A percentile compares a stretch with the other conserved stretches of the same genome.
Evolutionary conservation across 1,140 invertebrate species (phyloP).

Genomic region (Apocrypta bakeri): DNA sequence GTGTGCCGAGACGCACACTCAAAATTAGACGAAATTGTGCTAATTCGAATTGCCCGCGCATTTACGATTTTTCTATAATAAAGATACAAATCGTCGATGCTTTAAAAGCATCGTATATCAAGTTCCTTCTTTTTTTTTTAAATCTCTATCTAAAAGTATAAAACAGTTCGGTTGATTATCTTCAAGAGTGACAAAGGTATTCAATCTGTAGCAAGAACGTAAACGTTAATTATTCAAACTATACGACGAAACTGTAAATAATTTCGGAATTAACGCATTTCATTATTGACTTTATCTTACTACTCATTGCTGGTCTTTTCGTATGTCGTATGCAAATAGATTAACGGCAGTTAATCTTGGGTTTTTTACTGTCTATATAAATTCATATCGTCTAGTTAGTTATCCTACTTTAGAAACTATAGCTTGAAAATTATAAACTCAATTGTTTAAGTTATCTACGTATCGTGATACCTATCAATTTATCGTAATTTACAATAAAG

Average conservation of each 20-base stretch:
- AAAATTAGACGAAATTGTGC: slow-evolving; percentile 41
- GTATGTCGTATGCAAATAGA: too few relatives aligned
- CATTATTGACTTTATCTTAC: neutral
- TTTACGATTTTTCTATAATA: neutral
- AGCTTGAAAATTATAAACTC: too few relatives aligned
- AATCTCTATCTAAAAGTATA: slow-evolving; percentile 30
- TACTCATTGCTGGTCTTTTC: neutral
- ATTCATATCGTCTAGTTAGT: too few relatives aligned
- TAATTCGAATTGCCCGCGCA: slow-evolving; percentile 28
- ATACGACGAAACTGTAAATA: neutral
- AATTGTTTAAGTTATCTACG: too few relatives aligned
- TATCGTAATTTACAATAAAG: too few relatives aligned
- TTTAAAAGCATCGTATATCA: neutral
- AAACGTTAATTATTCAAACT: neutral
- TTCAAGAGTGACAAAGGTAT: neutral
- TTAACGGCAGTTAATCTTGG: too few relatives aligned
- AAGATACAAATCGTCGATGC: neutral
- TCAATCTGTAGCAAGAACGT: neutral
- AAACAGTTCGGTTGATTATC: slow-evolving; percentile 34
- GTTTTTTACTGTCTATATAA: too few relatives aligned
- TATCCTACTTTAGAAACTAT: too few relatives aligned
- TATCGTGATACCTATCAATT: neutral
- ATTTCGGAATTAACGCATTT: neutral
- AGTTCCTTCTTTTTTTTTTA: slow-evolving; percentile 18
- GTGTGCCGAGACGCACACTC: neutral